Percentiles rank a stretch among this genome's conserved stretches.
Evolutionary conservation across 2,797 vertebrate genomes (phyloP).

Genomic region (Muscicapa comitata): DNA sequence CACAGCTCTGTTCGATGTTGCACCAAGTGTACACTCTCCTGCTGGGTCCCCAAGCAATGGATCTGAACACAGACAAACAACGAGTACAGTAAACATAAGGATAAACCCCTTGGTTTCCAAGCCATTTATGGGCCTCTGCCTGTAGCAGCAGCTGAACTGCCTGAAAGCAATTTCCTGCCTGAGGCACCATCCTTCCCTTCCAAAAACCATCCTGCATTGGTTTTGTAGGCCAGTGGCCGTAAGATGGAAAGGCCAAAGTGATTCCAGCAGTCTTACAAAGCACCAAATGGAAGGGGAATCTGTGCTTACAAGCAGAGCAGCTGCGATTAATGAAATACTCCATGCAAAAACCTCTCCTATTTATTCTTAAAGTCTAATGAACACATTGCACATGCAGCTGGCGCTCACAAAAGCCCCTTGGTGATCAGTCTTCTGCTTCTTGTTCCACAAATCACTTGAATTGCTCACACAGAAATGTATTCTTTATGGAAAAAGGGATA

Average conservation of each 20-base stretch:
- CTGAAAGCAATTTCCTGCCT: not conserved
- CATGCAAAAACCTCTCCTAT: not conserved
- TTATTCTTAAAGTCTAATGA: conserved; percentile 25
- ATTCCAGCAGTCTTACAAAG: not conserved
- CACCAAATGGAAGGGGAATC: not conserved
- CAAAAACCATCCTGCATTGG: not conserved
- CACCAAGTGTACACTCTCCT: not conserved
- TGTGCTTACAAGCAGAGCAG: conserved; percentile 10
- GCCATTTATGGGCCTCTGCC: not conserved
- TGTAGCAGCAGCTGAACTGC: not conserved
- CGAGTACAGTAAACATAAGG: not conserved
- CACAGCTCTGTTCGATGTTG: fast-evolving
- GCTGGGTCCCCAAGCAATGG: not conserved
- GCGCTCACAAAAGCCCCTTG: conserved; percentile 29
- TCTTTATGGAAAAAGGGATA: not conserved
- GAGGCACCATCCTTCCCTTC: not conserved
- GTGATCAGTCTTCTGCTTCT: conserved; percentile 27
- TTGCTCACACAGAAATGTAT: not conserved
- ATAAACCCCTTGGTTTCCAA: not conserved
- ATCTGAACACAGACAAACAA: not conserved
- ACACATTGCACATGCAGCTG: conserved; percentile 45
- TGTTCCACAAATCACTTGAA: conserved; percentile 12
- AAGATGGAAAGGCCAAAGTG: not conserved
- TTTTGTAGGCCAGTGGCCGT: not conserved
- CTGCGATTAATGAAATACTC: conserved; percentile 21